Evolutionary conservation across 2,797 vertebrate species (phyloP), one percentile per base, ranked within the genome.

Genomic region (Bryconaethiops microstoma): DNA sequence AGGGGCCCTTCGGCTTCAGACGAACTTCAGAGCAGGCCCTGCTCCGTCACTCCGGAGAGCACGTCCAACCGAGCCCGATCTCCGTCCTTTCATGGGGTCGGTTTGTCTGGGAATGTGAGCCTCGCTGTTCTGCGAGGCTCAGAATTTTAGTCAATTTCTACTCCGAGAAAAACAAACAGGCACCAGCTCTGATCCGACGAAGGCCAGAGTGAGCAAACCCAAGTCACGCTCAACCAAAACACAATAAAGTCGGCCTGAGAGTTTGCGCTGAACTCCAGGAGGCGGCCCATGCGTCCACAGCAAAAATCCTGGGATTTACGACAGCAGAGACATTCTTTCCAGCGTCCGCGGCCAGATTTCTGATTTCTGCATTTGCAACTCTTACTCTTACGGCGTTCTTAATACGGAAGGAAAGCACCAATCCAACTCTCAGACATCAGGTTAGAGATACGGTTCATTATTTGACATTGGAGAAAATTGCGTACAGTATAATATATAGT

Each of bases 141-240:
- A 83, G 80, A 80, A 78, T 78, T 76, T 77, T 40, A n/a, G 25
- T 71, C 68, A 29, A 87, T 73, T 81, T 78, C 25, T 63, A 81
- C 73, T 80, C 63, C 63, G 60, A n/a, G 45, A 55, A 75, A 78
- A 81, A 35, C 74, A 74, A 83, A 68, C 74, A 63, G 73, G 57
- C 45, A 69, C 50, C 74, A 57, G 74, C 57, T 80, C 63, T 50
- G 67, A 80, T 16, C 80, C 57, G 59, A 76, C 77, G 78, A 74
- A 74, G 67, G 5, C 16, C 60, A 64, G 29, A 50, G 42, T 17
- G 29, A 77, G 39, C 14, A 13, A 57, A 72, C 74, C 54, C 50
- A 55, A 42, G 9, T 29, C 60, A 72, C 29, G 48, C 17, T 76
- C 50, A 63, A 60, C n/a, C n/a, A 63, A 72, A 83, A 65, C 6